These are phyloP conservation scores for Pantherophis vulpinus DNA, from an alignment of 2,797 vertebrate genomes.

Conservation along the genomic window DNA sequence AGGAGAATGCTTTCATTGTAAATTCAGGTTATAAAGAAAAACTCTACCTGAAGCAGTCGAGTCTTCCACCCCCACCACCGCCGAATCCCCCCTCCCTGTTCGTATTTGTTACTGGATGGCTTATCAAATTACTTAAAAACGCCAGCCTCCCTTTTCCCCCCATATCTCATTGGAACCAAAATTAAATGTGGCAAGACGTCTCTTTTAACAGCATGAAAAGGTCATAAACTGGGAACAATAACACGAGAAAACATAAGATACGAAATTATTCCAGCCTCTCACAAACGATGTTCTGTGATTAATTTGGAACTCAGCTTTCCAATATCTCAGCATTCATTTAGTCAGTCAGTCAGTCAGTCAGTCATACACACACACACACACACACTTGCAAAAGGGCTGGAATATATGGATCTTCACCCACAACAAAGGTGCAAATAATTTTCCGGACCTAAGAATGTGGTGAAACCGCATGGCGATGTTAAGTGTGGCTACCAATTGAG, in stretches of 20 bases:
- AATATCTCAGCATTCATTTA: not conserved
- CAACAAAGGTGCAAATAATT: not conserved
- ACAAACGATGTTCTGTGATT: constrained; percentile 9
- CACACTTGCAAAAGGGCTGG: not conserved
- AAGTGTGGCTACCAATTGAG: not conserved
- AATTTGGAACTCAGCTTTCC: constrained; percentile 1
- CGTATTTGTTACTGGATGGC: constrained; percentile 54
- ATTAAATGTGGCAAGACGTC: constrained; percentile 55
- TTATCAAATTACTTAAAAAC: constrained; percentile 65
- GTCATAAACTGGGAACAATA: constrained; percentile 39
- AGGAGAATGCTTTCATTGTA: constrained; percentile 68
- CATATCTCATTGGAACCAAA: constrained; percentile 48
- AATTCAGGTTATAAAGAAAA: constrained; percentile 63
- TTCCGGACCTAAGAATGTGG: too few relatives aligned
- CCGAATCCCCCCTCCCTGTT: constrained; percentile 13
- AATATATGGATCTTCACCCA: not conserved
- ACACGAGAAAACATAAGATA: constrained; percentile 3
- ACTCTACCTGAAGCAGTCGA: constrained; percentile 54
- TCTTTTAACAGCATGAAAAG: constrained; percentile 47
- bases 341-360: not conserved
- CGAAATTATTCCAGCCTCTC: not conserved
- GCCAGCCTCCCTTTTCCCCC: constrained; percentile 31
- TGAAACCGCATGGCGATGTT: not conserved
- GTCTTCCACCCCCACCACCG: not conserved
- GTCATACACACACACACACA: not conserved